Evolutionary conservation across 1,140 invertebrate genomes (phyloP).

Genomic region (Ephestia elutella): DNA sequence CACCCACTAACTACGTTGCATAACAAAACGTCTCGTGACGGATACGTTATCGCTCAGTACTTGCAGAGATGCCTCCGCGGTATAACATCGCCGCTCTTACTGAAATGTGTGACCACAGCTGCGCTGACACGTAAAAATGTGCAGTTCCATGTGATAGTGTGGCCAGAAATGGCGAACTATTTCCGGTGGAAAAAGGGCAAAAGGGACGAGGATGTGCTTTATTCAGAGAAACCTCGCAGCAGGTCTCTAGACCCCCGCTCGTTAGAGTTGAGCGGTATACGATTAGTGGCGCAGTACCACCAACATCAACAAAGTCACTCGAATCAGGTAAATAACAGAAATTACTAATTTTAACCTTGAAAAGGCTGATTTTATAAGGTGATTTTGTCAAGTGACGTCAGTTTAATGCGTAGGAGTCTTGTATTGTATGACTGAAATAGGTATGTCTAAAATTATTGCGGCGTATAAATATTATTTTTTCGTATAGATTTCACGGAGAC

Average conservation of each 20-base stretch:
- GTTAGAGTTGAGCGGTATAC: constrained; percentile 81
- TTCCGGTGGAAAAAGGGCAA: constrained; percentile 83
- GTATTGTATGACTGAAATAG: no score
- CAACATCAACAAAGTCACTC: constrained; percentile 36
- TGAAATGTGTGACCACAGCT: background rate
- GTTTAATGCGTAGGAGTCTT: background rate
- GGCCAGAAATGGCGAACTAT: constrained; percentile 78
- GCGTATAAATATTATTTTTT: no score
- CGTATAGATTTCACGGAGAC: no score
- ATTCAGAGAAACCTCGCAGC: constrained; percentile 80
- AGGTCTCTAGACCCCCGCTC: constrained; percentile 85
- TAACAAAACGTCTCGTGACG: constrained; percentile 63
- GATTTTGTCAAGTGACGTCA: background rate
- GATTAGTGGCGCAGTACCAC: constrained; percentile 72
- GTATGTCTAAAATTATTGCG: no score
- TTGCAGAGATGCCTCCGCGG: constrained; percentile 53
- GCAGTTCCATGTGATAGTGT: constrained; percentile 25
- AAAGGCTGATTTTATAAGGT: background rate
- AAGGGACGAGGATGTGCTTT: constrained; percentile 76
- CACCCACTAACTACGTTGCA: constrained; percentile 36
- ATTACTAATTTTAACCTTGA: background rate
- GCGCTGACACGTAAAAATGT: constrained; percentile 16
- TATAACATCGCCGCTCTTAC: constrained; percentile 32
- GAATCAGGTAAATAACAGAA: background rate
- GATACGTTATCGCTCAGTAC: constrained; percentile 57